Percentiles rank a stretch among this genome's conserved stretches.
These are phyloP conservation scores for Ephestia elutella DNA, from an alignment of 1,140 invertebrate genomes.

Conservation along the genomic window DNA sequence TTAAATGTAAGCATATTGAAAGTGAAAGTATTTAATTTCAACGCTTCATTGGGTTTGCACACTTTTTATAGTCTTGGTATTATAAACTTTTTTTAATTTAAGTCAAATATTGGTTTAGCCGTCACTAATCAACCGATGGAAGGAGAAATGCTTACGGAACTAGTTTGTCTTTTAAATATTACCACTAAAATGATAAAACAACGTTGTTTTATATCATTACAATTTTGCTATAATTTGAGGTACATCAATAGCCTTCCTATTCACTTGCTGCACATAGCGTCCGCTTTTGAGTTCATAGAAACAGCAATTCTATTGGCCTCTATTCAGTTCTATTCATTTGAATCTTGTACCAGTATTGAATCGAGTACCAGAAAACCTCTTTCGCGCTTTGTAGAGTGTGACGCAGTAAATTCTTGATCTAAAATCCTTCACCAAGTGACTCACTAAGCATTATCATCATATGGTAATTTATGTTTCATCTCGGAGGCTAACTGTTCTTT, in stretches of 20 bases:
- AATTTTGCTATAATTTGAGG: no score
- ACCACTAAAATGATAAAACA: no score
- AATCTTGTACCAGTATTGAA: not conserved
- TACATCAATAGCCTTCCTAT: no score
- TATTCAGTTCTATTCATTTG: not conserved
- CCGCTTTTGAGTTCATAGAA: not conserved
- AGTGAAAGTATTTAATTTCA: slow-evolving; percentile 20
- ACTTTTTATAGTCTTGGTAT: not conserved
- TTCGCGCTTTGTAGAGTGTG: not conserved
- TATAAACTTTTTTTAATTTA: not conserved
- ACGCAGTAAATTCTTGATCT: not conserved
- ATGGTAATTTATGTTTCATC: not conserved
- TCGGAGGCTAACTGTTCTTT: no score
- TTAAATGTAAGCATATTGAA: slow-evolving; percentile 7
- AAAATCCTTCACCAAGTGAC: not conserved
- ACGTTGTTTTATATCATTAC: no score
- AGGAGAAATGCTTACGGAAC: slow-evolving; percentile 9
- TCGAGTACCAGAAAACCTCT: not conserved
- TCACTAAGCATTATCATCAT: not conserved
- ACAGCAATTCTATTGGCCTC: not conserved
- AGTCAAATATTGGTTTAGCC: slow-evolving; percentile 25
- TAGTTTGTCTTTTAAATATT: not conserved
- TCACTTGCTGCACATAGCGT: not conserved
- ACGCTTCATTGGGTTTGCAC: not conserved
- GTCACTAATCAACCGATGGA: slow-evolving; percentile 23